phyloP scores from a whole-genome alignment of 2,113 vertebrate genomes.

The Oryzias melastigma region DNA sequence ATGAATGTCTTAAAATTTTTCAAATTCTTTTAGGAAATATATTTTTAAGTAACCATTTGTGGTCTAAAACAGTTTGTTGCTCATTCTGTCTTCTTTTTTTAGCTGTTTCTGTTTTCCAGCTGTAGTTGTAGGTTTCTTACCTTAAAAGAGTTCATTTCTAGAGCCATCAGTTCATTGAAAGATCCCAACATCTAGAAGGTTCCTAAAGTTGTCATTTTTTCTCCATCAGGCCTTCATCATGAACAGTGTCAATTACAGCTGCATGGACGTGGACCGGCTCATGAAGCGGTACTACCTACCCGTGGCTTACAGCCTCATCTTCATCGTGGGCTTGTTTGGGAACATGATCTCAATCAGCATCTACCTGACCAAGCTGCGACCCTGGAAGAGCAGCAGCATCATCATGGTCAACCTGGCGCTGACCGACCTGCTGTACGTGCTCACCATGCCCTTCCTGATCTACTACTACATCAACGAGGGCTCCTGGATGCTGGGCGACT shows the following conservation, averaged over 20 bases:
- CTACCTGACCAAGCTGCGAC: constrained; percentile 60
- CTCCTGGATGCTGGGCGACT: constrained; percentile 50
- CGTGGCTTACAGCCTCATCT: constrained; percentile 51
- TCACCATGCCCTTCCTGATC: constrained; percentile 74
- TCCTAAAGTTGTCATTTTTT: neutral
- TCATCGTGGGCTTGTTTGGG: constrained; percentile 57
- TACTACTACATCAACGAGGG: constrained; percentile 65
- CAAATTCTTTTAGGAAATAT: no score
- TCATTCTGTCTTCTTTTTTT: no score
- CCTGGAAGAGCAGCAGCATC: constrained; percentile 74
- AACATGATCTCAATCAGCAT: constrained; percentile 59
- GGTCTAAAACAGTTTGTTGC: no score
- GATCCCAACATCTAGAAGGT: no score
- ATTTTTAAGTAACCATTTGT: no score
- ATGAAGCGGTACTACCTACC: constrained; percentile 63
- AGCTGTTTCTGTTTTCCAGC: no score
- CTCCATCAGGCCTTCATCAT: constrained; percentile 27
- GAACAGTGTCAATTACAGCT: constrained; percentile 22
- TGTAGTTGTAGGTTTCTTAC: no score
- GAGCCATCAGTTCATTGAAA: no score
- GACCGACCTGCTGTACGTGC: constrained; percentile 75
- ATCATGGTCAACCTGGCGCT: constrained; percentile 77
- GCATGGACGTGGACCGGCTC: constrained; percentile 27
- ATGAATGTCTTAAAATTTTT: no score
- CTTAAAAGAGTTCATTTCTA: no score